Evolutionary conservation across 2,113 vertebrate genomes (phyloP).

Genomic region (Upupa epops): DNA sequence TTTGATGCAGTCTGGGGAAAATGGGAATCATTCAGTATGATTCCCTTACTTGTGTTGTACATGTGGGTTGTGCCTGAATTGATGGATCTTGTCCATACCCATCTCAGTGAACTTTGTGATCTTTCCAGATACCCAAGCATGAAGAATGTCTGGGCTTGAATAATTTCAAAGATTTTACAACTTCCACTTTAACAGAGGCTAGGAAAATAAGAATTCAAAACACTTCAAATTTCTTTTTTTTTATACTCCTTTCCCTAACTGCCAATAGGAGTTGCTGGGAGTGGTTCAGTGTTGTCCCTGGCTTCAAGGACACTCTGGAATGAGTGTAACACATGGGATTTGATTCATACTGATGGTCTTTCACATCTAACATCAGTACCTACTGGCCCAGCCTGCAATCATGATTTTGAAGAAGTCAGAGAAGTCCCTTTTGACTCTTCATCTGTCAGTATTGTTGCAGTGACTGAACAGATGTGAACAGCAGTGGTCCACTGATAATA

Average conservation of each 20-base stretch:
- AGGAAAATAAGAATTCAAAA: neutral
- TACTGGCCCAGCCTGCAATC: neutral
- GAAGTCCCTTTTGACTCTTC: neutral
- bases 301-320: neutral
- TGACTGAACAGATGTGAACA: neutral
- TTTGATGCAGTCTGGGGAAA: neutral
- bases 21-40: neutral
- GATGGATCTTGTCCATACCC: neutral
- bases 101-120: neutral
- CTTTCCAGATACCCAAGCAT: neutral
- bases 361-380: neutral
- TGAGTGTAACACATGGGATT: neutral
- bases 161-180: neutral
- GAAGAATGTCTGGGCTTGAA: neutral
- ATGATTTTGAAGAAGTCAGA: neutral
- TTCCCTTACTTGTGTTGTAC: neutral
- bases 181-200: neutral
- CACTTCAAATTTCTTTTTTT: neutral
- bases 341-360: neutral
- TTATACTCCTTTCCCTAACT: neutral
- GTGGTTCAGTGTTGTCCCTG: neutral
- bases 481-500: neutral
- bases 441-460: neutral
- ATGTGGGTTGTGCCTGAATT: neutral
- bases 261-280: neutral